Evolutionary conservation across 1,140 invertebrate species (phyloP).

Genomic region (Daktulosphaira vitifoliae): DNA sequence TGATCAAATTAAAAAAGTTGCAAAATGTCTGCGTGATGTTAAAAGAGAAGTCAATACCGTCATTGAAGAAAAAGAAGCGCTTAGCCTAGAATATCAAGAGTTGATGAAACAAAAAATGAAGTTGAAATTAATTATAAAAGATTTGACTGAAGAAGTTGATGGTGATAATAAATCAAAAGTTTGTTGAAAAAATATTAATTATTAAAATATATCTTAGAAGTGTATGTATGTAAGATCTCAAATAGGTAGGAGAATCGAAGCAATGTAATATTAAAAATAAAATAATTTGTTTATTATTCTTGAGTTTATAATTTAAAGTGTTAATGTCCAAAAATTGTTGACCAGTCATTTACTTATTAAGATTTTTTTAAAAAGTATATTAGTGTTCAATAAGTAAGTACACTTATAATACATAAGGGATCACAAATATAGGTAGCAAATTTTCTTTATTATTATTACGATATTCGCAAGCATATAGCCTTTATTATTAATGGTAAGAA

Average conservation of each 20-base stretch:
- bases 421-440: too few species aligned
- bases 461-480: too few species aligned
- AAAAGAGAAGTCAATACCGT: conserved; percentile 76
- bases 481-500: too few species aligned
- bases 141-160: conserved; percentile 89
- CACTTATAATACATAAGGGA: too few species aligned
- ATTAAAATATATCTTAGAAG: not conserved
- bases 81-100: conserved; percentile 88
- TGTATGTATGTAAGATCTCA: not conserved
- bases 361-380: too few species aligned
- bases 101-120: conserved; percentile 91
- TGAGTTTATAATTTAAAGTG: too few species aligned
- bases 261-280: not conserved
- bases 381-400: too few species aligned
- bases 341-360: not conserved
- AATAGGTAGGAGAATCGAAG: not conserved
- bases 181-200: not conserved
- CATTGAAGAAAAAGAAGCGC: conserved; percentile 87
- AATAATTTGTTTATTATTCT: not conserved
- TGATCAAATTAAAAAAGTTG: conserved; percentile 76
- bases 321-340: not conserved
- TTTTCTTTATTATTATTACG: too few species aligned
- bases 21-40: conserved; percentile 76
- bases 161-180: conserved; percentile 74
- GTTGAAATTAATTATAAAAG: conserved; percentile 88